phyloP scores from a whole-genome alignment of 2,113 vertebrate species.

The Numida meleagris region DNA sequence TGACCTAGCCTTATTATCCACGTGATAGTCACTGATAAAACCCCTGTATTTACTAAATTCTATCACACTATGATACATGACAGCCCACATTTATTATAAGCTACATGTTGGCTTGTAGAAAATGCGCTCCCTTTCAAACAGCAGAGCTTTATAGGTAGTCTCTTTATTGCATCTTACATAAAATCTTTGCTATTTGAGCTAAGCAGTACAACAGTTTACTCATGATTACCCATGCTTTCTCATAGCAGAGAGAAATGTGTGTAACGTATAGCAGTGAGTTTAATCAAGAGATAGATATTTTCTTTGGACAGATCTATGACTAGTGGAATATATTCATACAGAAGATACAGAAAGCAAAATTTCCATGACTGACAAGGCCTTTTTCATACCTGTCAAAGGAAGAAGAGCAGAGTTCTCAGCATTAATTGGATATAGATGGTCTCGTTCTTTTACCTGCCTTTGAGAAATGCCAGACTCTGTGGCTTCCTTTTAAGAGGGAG shows the following conservation, averaged over 20 bases:
- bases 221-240: background rate
- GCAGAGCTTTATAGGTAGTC: background rate
- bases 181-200: background rate
- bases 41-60: background rate
- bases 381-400: background rate
- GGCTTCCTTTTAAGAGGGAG: background rate
- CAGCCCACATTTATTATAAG: conserved; percentile 5
- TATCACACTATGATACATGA: background rate
- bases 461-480: background rate
- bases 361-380: background rate
- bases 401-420: background rate
- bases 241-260: background rate
- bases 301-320: background rate
- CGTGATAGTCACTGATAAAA: background rate
- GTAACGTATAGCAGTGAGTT: background rate
- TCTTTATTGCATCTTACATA: background rate
- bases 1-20: conserved; percentile 22
- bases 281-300: background rate
- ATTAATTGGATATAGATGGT: background rate
- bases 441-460: background rate
- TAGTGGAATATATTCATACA: background rate
- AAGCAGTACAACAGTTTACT: background rate
- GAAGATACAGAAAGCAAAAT: background rate
- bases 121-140: conserved; percentile 3
- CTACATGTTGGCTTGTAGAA: background rate